phyloP scores from a whole-genome alignment of 2,113 vertebrate genomes.

The Chauna torquata region DNA sequence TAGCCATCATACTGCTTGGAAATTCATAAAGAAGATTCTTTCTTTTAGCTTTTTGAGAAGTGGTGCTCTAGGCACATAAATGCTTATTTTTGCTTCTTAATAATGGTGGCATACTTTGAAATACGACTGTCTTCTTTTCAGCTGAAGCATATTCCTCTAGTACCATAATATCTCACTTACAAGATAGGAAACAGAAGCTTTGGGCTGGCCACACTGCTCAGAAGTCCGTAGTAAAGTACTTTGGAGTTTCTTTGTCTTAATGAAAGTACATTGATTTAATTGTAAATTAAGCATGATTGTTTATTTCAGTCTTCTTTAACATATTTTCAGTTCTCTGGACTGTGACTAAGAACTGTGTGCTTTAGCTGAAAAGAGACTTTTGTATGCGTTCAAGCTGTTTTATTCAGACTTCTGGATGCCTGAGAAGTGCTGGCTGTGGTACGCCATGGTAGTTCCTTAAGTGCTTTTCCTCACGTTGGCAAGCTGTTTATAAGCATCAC shows the following conservation, averaged over 20 bases:
- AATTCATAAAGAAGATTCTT: background rate
- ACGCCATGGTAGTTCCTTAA: background rate
- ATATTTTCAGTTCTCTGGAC: background rate
- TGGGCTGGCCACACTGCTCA: background rate
- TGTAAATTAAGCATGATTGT: background rate
- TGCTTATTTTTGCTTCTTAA: background rate
- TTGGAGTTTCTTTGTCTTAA: background rate
- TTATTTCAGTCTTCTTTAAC: background rate
- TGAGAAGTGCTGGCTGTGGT: background rate
- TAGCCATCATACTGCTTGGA: background rate
- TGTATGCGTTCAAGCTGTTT: background rate
- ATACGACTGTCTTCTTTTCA: background rate
- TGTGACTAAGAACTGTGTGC: background rate
- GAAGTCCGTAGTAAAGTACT: background rate
- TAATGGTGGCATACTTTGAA: background rate
- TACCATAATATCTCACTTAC: background rate
- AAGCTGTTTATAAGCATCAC: background rate
- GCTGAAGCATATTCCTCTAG: background rate
- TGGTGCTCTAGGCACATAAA: background rate
- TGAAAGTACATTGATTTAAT: background rate
- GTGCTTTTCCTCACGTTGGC: background rate
- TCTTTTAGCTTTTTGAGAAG: background rate
- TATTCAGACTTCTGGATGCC: background rate
- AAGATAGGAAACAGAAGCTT: background rate
- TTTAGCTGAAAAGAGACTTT: background rate